Conservation (phyloP, 2,888 invertebrate species). For the Silvanus unidentatus region DNA sequence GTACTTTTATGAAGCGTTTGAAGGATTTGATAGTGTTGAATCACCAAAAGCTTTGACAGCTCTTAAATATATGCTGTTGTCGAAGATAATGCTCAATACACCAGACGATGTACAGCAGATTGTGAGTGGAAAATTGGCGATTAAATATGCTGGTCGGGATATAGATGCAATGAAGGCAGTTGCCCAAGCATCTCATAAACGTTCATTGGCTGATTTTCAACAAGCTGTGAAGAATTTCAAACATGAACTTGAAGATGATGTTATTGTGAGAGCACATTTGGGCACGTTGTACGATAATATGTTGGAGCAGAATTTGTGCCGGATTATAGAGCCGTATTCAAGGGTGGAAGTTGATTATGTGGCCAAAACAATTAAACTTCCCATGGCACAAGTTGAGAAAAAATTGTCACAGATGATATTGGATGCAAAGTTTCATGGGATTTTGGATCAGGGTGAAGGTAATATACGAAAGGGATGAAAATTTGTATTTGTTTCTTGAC, state of each 20-base stretch:
- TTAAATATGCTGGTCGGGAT: constrained; percentile 93
- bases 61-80: constrained; percentile 98
- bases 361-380: constrained; percentile 83
- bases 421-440: constrained; percentile 95
- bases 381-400: constrained; percentile 90
- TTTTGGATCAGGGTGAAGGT: constrained; percentile 95
- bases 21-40: constrained; percentile 95
- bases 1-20: constrained; percentile 99
- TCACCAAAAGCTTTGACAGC: constrained; percentile 86
- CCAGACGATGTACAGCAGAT: constrained; percentile 95
- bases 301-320: constrained; percentile 97
- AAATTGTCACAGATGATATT: constrained; percentile 99
- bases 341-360: constrained; percentile 92
- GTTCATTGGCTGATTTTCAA: constrained; percentile 96
- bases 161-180: constrained; percentile 98
- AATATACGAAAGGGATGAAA: too few relatives aligned
- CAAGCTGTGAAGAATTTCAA: constrained; percentile 80
- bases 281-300: constrained; percentile 96
- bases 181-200: constrained; percentile 91
- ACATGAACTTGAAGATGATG: constrained; percentile 88
- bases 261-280: constrained; percentile 94
- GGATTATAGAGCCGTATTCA: constrained; percentile 98
- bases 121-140: constrained; percentile 91
- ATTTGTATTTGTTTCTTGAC: not conserved
- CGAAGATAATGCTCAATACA: constrained; percentile 96